Percentiles rank a stretch among this genome's conserved stretches.
Conservation (phyloP, 1,140 invertebrate species). For the Nixonia krombeini region DNA sequence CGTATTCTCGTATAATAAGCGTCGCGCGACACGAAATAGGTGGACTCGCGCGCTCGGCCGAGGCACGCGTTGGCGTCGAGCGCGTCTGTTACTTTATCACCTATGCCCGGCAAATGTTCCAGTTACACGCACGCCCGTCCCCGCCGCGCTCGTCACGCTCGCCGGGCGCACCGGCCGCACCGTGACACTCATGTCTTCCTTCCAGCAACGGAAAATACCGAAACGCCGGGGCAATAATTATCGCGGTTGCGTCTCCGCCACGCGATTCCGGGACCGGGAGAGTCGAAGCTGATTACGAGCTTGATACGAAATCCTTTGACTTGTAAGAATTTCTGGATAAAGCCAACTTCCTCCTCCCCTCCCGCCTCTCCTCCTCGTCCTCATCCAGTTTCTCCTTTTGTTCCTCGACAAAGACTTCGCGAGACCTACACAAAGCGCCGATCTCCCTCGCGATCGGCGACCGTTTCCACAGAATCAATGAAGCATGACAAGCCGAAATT, state of each 20-base stretch:
- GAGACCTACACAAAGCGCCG: not conserved
- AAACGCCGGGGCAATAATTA: conserved; percentile 28
- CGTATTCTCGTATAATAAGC: conserved; percentile 23
- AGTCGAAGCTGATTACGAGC: conserved; percentile 29
- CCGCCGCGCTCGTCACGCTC: conserved; percentile 9
- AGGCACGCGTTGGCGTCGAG: conserved; percentile 40
- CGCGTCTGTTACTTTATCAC: conserved; percentile 34
- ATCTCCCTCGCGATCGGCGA: not conserved
- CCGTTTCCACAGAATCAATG: not conserved
- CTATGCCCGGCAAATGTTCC: conserved; percentile 33
- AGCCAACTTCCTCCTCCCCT: too few species aligned
- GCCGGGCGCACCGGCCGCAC: not conserved
- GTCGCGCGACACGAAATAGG: conserved; percentile 28
- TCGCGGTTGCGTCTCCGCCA: conserved; percentile 11
- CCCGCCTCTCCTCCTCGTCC: conserved; percentile 14
- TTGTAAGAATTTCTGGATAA: conserved; percentile 11
- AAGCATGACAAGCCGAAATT: not conserved
- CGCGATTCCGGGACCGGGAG: not conserved
- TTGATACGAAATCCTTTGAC: conserved; percentile 41
- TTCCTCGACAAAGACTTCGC: not conserved
- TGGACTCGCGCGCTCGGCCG: conserved; percentile 20
- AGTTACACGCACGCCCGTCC: conserved; percentile 34
- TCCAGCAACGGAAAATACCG: conserved; percentile 20
- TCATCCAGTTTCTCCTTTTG: conserved; percentile 15
- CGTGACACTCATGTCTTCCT: conserved; percentile 21